phyloP scores from a whole-genome alignment of 53 echinoderm and acorn worm species.

The Astropecten irregularis region DNA sequence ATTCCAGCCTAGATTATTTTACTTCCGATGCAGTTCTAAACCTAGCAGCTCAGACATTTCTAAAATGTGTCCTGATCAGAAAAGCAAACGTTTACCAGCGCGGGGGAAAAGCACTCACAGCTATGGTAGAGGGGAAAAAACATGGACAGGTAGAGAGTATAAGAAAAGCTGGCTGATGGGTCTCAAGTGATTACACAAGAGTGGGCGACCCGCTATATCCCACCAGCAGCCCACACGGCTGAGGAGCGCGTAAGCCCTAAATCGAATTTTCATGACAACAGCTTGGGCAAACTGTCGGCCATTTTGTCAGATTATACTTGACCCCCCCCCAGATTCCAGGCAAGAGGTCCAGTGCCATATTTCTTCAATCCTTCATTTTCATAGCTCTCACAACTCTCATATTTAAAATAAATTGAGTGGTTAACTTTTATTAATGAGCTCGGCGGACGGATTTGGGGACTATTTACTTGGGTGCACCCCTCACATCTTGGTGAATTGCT shows the following conservation, averaged over 20 bases:
- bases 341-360: too few species aligned
- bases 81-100: not conserved
- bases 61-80: not conserved
- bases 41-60: too few species aligned
- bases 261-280: conserved; percentile 44
- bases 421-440: too few species aligned
- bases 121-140: not conserved
- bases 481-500: too few species aligned
- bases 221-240: not conserved
- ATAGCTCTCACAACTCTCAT: too few species aligned
- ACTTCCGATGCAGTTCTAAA: too few species aligned
- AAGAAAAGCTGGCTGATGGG: not conserved
- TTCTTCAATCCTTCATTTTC: too few species aligned
- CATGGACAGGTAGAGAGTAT: not conserved
- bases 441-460: too few species aligned
- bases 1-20: too few species aligned
- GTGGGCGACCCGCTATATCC: not conserved
- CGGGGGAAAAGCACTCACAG: not conserved
- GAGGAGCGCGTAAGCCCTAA: conserved; percentile 32
- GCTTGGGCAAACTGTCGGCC: conserved; percentile 25
- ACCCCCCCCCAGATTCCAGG: too few species aligned
- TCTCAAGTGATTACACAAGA: conserved; percentile 17
- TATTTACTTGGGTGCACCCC: too few species aligned
- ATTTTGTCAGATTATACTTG: not conserved
- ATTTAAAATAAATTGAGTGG: too few species aligned